phyloP scores from a whole-genome alignment of 2,888 invertebrate genomes.

The Zele albiditarsus region DNA sequence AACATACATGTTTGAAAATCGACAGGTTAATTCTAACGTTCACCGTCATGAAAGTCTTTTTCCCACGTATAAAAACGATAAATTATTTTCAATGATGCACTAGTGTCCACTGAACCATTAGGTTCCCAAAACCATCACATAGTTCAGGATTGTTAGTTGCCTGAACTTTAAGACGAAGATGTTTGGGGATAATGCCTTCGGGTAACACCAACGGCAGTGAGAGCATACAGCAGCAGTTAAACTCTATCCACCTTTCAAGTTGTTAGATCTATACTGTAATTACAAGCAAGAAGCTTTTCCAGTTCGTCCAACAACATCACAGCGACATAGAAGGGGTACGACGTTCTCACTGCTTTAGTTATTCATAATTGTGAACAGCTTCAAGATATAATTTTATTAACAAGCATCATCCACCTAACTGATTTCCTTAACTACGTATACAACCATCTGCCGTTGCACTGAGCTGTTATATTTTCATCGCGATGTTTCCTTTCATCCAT shows the following conservation, averaged over 20 bases:
- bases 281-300: constrained; percentile 7
- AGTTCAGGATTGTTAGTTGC: not conserved
- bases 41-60: not conserved
- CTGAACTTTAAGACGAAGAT: not conserved
- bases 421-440: not conserved
- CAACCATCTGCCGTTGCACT: not conserved
- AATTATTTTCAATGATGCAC: not conserved
- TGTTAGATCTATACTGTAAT: not conserved
- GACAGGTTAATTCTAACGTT: too few relatives aligned
- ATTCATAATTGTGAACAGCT: constrained; percentile 3
- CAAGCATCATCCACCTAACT: not conserved
- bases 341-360: not conserved
- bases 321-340: not conserved
- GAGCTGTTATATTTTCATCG: not conserved
- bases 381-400: constrained; percentile 1
- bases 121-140: not conserved
- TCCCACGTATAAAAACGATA: not conserved
- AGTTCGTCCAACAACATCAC: constrained; percentile 5
- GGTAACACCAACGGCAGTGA: not conserved
- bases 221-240: not conserved
- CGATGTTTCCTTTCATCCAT: not conserved
- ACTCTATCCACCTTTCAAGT: not conserved
- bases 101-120: not conserved
- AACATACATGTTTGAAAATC: too few relatives aligned
- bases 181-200: not conserved